phyloP scores from a whole-genome alignment of 1,140 invertebrate species.

The Macrosteles quadrilineatus region DNA sequence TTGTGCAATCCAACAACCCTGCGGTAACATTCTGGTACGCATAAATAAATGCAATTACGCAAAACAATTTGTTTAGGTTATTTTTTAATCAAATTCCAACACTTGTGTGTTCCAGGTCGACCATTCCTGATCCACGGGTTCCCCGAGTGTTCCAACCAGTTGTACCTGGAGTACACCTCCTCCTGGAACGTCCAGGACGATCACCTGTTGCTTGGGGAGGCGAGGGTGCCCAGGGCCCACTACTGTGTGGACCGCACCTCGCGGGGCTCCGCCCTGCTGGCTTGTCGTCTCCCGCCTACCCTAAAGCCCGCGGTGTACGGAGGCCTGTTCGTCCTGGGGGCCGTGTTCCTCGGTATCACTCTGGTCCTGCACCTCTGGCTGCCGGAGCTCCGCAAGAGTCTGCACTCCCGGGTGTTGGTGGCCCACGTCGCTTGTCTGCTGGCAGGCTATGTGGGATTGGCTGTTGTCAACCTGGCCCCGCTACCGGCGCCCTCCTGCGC shows the following conservation, averaged over 20 bases:
- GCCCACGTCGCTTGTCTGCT: conserved; percentile 36
- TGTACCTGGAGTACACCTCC: neutral
- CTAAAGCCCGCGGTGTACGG: conserved; percentile 33
- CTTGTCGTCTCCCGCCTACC: neutral
- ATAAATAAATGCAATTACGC: too few relatives aligned
- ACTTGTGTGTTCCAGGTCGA: neutral
- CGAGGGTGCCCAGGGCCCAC: conserved; percentile 22
- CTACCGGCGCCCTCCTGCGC: neutral
- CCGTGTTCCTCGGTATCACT: conserved; percentile 36
- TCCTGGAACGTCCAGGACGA: neutral
- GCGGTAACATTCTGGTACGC: too few relatives aligned
- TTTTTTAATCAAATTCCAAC: too few relatives aligned
- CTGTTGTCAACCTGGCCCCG: conserved; percentile 23
- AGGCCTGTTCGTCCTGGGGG: conserved; percentile 32
- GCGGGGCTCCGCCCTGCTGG: neutral
- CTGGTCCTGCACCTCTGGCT: conserved; percentile 38
- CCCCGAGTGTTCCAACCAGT: neutral
- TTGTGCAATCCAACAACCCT: too few relatives aligned
- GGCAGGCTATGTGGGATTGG: conserved; percentile 33
- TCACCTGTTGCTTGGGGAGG: conserved; percentile 18
- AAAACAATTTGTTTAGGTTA: too few relatives aligned
- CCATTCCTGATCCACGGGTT: conserved; percentile 4
- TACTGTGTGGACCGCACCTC: conserved; percentile 30
- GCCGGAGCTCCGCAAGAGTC: conserved; percentile 36
- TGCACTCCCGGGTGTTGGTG: conserved; percentile 37